Evolutionary conservation across 2,113 vertebrate species (phyloP).

Genomic region (Lontra canadensis): DNA sequence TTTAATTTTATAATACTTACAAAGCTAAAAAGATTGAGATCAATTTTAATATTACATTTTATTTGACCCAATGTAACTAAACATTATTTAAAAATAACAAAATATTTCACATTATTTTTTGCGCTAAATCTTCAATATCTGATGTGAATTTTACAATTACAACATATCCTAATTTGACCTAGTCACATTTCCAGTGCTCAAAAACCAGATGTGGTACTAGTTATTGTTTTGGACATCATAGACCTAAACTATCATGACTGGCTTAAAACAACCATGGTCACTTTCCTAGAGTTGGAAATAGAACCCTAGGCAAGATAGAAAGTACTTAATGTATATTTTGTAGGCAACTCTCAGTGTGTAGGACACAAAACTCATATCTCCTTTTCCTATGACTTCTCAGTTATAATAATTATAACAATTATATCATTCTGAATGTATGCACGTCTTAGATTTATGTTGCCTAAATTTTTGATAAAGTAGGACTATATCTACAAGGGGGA

Average conservation of each 20-base stretch:
- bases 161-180: background rate
- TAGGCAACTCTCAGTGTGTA: background rate
- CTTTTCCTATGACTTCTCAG: background rate
- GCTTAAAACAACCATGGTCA: background rate
- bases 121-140: background rate
- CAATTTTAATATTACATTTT: background rate
- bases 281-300: background rate
- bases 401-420: background rate
- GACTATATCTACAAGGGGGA: background rate
- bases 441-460: background rate
- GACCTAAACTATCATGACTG: background rate
- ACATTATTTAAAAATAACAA: background rate
- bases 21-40: background rate
- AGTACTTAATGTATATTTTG: background rate
- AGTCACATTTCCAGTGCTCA: background rate
- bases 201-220: background rate
- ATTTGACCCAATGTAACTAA: background rate
- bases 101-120: background rate
- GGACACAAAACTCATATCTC: background rate
- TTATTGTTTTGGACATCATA: background rate
- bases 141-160: background rate
- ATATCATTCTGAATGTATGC: background rate
- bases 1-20: background rate
- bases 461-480: background rate
- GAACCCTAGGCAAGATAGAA: background rate